Conservation (phyloP, 2,888 invertebrate species). For the Tubulanus polymorphus region DNA sequence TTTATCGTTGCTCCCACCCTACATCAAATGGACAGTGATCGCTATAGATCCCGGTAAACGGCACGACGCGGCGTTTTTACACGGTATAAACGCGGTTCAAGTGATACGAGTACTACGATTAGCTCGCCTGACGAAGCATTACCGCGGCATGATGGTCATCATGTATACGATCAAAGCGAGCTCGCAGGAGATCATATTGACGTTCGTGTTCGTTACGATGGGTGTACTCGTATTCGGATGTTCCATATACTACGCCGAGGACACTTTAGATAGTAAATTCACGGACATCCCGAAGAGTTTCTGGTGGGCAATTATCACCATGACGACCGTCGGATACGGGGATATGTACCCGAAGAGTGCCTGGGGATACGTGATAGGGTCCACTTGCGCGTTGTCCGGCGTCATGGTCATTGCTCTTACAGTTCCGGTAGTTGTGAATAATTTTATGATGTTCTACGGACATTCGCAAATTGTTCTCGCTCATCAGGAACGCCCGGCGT, state of each 20-base stretch:
- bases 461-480: slow-evolving; percentile 44
- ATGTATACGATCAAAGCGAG: slow-evolving; percentile 47
- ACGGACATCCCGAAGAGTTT: slow-evolving; percentile 48
- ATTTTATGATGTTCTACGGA: slow-evolving; percentile 48
- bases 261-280: slow-evolving; percentile 27
- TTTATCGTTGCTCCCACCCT: slow-evolving; percentile 43
- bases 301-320: slow-evolving; percentile 50
- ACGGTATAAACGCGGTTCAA: slow-evolving; percentile 41
- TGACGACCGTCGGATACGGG: slow-evolving; percentile 50
- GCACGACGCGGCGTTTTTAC: slow-evolving; percentile 34
- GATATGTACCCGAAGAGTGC: slow-evolving; percentile 42
- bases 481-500: too few relatives aligned
- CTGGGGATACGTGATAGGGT: slow-evolving; percentile 42
- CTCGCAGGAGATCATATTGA: slow-evolving; percentile 46
- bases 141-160: slow-evolving; percentile 46
- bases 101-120: slow-evolving; percentile 45
- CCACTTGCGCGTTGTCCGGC: slow-evolving; percentile 43
- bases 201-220: slow-evolving; percentile 46
- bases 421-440: slow-evolving; percentile 49
- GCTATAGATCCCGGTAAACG: slow-evolving; percentile 26
- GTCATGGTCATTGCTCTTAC: slow-evolving; percentile 47
- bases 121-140: slow-evolving; percentile 43
- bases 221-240: slow-evolving; percentile 50
- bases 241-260: slow-evolving; percentile 46
- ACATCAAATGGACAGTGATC: slow-evolving; percentile 37